Conservation (phyloP, 2,797 vertebrate genomes). For the Tamandua tetradactyla region DNA sequence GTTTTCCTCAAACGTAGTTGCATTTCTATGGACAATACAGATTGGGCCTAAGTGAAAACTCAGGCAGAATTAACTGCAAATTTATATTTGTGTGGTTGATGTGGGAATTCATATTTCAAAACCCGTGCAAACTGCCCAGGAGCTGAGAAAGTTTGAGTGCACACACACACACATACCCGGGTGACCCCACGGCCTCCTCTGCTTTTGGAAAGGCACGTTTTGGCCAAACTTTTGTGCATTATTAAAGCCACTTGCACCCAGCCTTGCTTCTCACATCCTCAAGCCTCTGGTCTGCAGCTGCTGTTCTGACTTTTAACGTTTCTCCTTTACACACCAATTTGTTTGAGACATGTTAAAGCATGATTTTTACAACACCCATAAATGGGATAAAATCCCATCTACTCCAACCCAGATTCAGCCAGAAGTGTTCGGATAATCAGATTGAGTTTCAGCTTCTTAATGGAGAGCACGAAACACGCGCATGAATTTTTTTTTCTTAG, state of each 20-base stretch:
- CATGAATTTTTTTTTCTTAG: neutral
- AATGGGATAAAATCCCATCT: conserved; percentile 45
- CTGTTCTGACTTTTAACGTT: neutral
- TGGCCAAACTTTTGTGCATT: neutral
- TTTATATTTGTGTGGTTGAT: conserved; percentile 35
- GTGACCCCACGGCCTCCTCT: neutral
- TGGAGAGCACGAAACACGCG: neutral
- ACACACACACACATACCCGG: too few relatives aligned
- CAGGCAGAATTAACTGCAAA: conserved; percentile 47
- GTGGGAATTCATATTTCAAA: conserved; percentile 45
- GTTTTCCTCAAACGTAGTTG: neutral
- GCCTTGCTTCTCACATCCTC: neutral
- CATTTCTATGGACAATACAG: conserved; percentile 50
- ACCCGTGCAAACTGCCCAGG: fast-evolving
- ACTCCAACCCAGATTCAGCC: conserved; percentile 41
- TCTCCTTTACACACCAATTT: conserved; percentile 64
- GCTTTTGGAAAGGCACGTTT: neutral
- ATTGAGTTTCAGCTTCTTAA: conserved; percentile 38
- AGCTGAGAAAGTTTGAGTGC: neutral
- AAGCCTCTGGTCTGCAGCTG: neutral
- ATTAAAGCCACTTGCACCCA: conserved; percentile 68
- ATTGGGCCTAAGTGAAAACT: conserved; percentile 51
- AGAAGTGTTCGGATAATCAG: neutral
- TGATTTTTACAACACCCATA: conserved; percentile 63
- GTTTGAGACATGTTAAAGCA: conserved; percentile 66